Conservation (phyloP, 1,140 invertebrate species). For the Chlorops oryzae region DNA sequence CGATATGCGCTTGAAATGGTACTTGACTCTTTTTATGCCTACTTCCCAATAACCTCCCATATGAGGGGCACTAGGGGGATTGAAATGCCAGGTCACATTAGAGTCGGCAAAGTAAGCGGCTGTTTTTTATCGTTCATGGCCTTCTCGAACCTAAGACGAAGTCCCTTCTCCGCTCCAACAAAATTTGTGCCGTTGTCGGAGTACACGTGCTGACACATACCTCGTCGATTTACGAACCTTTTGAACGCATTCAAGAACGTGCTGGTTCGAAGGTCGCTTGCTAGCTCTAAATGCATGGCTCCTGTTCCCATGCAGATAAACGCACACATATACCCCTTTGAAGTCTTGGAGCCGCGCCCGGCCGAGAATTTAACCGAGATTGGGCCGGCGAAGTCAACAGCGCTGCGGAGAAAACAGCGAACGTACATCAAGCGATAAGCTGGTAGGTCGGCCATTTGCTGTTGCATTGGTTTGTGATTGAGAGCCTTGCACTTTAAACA, state of each 20-base stretch:
- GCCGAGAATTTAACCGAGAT: conserved; percentile 14
- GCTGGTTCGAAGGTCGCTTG: no score
- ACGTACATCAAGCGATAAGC: not conserved
- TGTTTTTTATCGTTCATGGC: conserved; percentile 4
- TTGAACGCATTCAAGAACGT: no score
- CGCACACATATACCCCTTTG: no score
- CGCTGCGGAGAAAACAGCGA: not conserved
- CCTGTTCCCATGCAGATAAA: no score
- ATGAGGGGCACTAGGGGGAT: conserved; percentile 23
- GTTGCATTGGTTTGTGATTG: not conserved
- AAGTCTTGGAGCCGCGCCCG: conserved; percentile 14
- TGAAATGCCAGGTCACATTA: conserved; percentile 19
- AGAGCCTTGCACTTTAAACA: conserved; percentile 4
- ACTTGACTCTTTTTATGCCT: conserved; percentile 32
- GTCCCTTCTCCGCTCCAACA: conserved; percentile 1
- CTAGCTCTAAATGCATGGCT: no score
- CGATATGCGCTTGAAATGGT: conserved; percentile 29
- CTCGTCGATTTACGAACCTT: no score
- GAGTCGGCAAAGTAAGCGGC: conserved; percentile 7
- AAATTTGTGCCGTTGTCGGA: conserved; percentile 5
- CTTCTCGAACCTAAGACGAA: conserved; percentile 3
- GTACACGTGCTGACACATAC: not conserved
- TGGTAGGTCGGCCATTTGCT: no score
- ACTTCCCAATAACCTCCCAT: conserved; percentile 44
- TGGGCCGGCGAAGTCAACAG: conserved; percentile 10